Base-by-base conservation (phyloP, 2,888 invertebrate species). In the Branchipolynoe longqiensis region DNA sequence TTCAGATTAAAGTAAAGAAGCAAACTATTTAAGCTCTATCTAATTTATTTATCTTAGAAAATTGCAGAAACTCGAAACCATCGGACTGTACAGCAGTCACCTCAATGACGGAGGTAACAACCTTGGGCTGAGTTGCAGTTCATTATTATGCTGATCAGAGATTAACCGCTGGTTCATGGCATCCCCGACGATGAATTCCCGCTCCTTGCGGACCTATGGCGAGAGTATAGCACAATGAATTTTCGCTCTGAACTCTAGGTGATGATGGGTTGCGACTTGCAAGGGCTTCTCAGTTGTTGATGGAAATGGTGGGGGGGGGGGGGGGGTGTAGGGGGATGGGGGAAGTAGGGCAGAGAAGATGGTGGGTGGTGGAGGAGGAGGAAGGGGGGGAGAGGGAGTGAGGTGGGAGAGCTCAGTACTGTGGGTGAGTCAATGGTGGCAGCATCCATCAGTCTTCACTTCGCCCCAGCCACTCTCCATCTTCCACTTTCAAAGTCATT, bases 341-440 rank as follows among this genome's bases (percentile, higher is more conserved):
- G n/a, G 62, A 62, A 14, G 62, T 18, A n/a, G 18, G 62, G 28
- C 31, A 62, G 31, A 58, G 58, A 6, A n/a, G 62, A 14, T 28
- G 62, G 25, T 56, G 56, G 56, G n/a, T 56, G 12, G 56, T 12
- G 25, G 25, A 56, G 56, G 56, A n/a, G 56, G n/a, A 2, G 56
- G 25, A 62, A 14, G 62, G 25, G 12, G 18, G 62, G 28, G 25
- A 62, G 31, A 58, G 58, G 4, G n/a, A 31, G 12, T 28, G 62
- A 56, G 22, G 56, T 22, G n/a, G 22, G 12, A 25, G 3, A 56
- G 25, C 22, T 22, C n/a, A n/a, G 56, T 25, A 2, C n/a, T n/a
- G 8, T 69, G n/a, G 69, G 69, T 69, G 69, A 69, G 36, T 69
- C 69, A 69, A 38, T 22, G 36, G 14, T 69, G 69, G 8, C 69